Percentiles rank a stretch among this genome's conserved stretches.
These are phyloP conservation scores for Trogon surrucura DNA, from an alignment of 2,113 vertebrate species.

Conservation along the genomic window DNA sequence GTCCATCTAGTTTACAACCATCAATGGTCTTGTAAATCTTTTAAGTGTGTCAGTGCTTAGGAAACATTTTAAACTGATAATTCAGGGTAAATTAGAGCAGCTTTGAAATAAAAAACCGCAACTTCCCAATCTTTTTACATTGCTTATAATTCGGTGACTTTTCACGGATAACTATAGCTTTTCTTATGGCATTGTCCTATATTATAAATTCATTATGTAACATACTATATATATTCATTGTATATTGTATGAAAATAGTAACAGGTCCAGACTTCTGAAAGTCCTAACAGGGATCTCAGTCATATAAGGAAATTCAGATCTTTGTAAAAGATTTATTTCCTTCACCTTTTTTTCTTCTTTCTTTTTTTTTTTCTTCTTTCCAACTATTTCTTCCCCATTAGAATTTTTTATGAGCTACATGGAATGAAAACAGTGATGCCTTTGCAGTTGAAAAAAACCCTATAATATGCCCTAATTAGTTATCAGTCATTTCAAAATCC, in stretches of 20 bases:
- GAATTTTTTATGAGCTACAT: not conserved
- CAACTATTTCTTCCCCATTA: not conserved
- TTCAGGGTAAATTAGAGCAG: not conserved
- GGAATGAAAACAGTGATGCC: not conserved
- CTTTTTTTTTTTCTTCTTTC: not conserved
- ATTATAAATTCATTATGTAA: not conserved
- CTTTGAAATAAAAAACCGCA: not conserved
- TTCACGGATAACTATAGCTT: not conserved
- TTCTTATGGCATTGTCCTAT: fast-evolving
- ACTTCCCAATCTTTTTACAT: not conserved
- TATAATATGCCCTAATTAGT: not conserved
- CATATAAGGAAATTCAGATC: not conserved
- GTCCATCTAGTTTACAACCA: not conserved
- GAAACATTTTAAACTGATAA: not conserved
- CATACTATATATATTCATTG: not conserved
- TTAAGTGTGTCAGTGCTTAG: not conserved
- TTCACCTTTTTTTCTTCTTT: not conserved
- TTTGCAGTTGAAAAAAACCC: not conserved
- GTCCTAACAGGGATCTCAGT: not conserved
- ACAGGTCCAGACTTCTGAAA: not conserved
- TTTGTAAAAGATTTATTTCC: not conserved
- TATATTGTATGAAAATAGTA: not conserved
- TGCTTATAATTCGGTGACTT: not conserved
- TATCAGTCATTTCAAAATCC: not conserved
- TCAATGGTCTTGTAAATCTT: not conserved